These are phyloP conservation scores for Rhinogobio ventralis DNA, from an alignment of 2,797 vertebrate genomes.

Conservation along the genomic window DNA sequence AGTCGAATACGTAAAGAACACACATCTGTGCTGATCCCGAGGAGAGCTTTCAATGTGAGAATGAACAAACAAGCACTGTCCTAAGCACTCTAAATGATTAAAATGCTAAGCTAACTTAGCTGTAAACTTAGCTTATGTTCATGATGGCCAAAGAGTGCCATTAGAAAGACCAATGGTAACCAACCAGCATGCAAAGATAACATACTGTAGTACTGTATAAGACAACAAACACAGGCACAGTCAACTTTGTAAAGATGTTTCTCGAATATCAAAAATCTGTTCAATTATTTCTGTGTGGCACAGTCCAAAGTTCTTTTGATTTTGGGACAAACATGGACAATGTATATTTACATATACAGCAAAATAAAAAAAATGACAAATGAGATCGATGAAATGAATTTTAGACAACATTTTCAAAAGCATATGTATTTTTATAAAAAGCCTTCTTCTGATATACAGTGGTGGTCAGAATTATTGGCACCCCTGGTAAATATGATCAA, in stretches of 20 bases:
- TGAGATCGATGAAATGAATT: neutral
- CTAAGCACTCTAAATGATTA: neutral
- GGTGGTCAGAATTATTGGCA: no score
- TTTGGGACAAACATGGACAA: neutral
- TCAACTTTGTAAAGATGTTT: neutral
- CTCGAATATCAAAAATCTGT: neutral
- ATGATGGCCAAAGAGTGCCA: neutral
- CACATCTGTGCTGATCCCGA: neutral
- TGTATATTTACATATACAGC: neutral
- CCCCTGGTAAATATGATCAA: no score
- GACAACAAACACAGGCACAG: neutral
- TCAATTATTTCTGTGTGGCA: neutral
- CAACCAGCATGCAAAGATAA: neutral
- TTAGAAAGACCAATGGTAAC: neutral
- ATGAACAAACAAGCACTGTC: neutral
- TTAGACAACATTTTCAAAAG: neutral
- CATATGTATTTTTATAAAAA: neutral
- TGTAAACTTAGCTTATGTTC: neutral
- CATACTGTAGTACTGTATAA: neutral
- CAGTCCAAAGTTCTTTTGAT: neutral
- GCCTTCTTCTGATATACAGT: neutral
- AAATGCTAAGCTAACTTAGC: neutral
- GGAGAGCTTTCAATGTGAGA: neutral
- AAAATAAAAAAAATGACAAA: neutral
- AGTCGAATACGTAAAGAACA: neutral